These are phyloP conservation scores for Ophraella communa DNA, from an alignment of 2,888 invertebrate species.

Conservation along the genomic window DNA sequence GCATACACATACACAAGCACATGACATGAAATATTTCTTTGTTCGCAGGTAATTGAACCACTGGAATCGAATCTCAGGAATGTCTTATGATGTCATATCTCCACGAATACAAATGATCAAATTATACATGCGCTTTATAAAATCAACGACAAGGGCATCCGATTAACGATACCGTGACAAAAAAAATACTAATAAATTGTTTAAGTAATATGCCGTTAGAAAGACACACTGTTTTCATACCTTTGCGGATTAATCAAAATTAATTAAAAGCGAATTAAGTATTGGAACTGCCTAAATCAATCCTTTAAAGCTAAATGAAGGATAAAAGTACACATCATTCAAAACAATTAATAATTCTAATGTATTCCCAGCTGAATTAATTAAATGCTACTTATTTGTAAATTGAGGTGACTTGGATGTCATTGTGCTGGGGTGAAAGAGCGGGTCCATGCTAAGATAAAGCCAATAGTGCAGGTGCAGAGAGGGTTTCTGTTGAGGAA, in stretches of 20 bases:
- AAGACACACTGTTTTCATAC: neutral
- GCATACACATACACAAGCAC: slow-evolving; percentile 17
- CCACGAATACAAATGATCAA: slow-evolving; percentile 22
- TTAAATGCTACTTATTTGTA: no score
- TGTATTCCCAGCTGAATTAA: no score
- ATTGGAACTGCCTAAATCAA: no score
- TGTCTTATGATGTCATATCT: slow-evolving; percentile 27
- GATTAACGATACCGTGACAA: slow-evolving; percentile 15
- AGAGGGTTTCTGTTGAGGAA: no score
- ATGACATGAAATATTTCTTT: slow-evolving; percentile 27
- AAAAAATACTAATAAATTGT: slow-evolving; percentile 4
- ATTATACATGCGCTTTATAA: slow-evolving; percentile 23
- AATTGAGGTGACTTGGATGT: no score
- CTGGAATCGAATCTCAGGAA: slow-evolving; percentile 27
- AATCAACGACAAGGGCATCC: slow-evolving; percentile 24
- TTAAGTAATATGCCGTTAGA: neutral
- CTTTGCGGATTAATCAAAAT: neutral
- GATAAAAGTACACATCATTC: no score
- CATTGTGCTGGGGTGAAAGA: no score
- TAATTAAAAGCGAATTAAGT: neutral
- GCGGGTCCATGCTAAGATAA: no score
- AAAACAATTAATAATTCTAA: no score
- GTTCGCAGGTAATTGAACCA: slow-evolving; percentile 28
- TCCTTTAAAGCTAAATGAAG: no score
- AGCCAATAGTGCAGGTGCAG: no score